Base-by-base conservation (phyloP, 1,140 invertebrate species). In the Cataglyphis hispanica region DNA sequence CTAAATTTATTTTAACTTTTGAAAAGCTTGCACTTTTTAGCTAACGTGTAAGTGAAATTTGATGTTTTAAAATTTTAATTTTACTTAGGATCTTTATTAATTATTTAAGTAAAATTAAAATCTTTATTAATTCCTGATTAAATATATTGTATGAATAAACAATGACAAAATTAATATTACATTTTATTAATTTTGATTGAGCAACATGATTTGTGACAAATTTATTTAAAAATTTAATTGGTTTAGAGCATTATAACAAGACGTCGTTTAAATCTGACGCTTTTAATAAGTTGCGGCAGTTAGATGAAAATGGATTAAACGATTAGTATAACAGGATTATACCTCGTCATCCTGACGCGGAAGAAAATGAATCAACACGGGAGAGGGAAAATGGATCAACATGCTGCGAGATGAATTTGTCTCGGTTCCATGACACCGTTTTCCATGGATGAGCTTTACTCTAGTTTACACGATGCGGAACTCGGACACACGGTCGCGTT, bases 401-500 rank as follows among this genome's bases (percentile, higher is more conserved):
- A 25, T 27, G 61, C 22, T n/a, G 70, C 43, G 22, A 50, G 58
- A 77, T 69, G 53, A 76, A 86, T 85, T 46, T 67, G 53, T 77
- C 61, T 87, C 75, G 69, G 83, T 63, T 74, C 40, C 46, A 27
- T 53, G 66, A 53, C 53, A 60, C 13, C 56, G 37, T 89, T 88
- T 86, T 76, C 84, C 80, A 89, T 86, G 87, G 90, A 91, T 90
- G 86, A 76, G 89, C 78, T 81, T 81, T 81, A 81, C 53, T 69
- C 63, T 19, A 60, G 78, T 70, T 86, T 89, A 89, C 66, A 60
- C 67, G 80, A 34, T 74, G 77, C 89, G 88, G 89, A 93, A 91
- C 91, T 91, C 88, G 92, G 90, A 88, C 90, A 90, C 86, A 72
- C 78, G 84, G 86, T 88, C 89, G 86, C 88, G 92, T 91, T 92